Conservation (phyloP, 2,888 invertebrate genomes). For the Nomada fabriciana region DNA sequence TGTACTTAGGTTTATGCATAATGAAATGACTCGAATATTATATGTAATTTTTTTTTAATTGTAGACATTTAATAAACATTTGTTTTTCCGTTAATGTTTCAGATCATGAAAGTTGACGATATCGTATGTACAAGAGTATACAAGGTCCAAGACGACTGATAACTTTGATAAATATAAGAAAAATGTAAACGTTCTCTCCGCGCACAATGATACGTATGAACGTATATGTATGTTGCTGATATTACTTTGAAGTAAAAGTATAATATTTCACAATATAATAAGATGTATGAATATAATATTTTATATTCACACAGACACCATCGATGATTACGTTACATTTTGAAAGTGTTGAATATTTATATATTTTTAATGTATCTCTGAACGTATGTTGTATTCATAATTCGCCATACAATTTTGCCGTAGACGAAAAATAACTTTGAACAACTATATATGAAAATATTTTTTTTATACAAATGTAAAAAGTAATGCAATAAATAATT, state of each 20-base stretch:
- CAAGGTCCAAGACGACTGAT: constrained; percentile 86
- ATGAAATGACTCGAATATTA: neutral
- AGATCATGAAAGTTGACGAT: constrained; percentile 90
- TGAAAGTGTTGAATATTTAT: constrained; percentile 31
- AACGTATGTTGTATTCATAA: constrained; percentile 7
- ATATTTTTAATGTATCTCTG: constrained; percentile 42
- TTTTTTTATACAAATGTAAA: constrained; percentile 34
- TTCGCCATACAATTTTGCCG: constrained; percentile 38
- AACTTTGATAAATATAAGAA: constrained; percentile 56
- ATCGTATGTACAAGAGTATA: constrained; percentile 91
- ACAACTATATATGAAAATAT: constrained; percentile 24
- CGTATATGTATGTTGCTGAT: constrained; percentile 19
- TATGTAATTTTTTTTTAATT: neutral
- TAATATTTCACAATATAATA: constrained; percentile 16
- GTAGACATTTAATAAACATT: neutral
- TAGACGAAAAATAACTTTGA: constrained; percentile 49
- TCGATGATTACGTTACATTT: constrained; percentile 16
- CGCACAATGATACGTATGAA: constrained; percentile 17
- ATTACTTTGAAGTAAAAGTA: constrained; percentile 29
- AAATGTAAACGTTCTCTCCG: constrained; percentile 7
- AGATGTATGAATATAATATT: constrained; percentile 18
- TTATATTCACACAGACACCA: constrained; percentile 13
- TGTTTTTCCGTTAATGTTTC: constrained; percentile 68
- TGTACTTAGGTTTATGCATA: too few relatives aligned
- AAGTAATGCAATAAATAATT: constrained; percentile 22